These are phyloP conservation scores for Macrosiphum euphorbiae DNA, from an alignment of 2,888 invertebrate species.

Conservation along the genomic window DNA sequence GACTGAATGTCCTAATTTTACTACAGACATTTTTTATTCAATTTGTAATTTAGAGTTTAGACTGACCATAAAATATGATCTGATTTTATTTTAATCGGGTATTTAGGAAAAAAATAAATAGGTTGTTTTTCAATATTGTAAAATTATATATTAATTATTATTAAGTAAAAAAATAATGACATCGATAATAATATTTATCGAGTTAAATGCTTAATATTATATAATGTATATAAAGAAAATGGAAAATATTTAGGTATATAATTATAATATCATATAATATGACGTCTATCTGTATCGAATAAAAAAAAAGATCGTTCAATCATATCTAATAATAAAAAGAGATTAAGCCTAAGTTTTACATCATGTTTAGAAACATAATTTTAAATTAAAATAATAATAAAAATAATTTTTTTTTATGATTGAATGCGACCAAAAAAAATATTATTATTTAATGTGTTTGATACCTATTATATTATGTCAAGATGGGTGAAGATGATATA, in stretches of 20 bases:
- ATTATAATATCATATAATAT: not conserved
- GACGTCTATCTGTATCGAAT: not conserved
- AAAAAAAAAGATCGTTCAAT: not conserved
- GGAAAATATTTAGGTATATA: slow-evolving; percentile 3
- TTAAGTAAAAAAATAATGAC: slow-evolving; percentile 23
- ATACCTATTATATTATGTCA: not conserved
- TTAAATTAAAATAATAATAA: not conserved
- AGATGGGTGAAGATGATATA: too few relatives aligned
- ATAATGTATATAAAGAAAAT: not conserved
- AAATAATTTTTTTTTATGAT: not conserved
- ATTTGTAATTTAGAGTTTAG: too few relatives aligned
- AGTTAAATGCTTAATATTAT: not conserved
- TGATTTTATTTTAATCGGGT: too few relatives aligned
- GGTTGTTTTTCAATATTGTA: not conserved
- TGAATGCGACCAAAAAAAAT: not conserved
- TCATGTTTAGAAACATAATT: not conserved
- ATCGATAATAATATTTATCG: not conserved
- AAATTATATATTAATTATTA: not conserved
- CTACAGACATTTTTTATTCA: too few relatives aligned
- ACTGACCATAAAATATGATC: too few relatives aligned
- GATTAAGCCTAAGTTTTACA: not conserved
- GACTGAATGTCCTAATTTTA: not conserved
- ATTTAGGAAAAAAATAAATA: not conserved
- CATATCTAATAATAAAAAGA: not conserved
- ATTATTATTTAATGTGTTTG: not conserved